Evolutionary conservation across 2,797 vertebrate genomes (phyloP).

Genomic region (Lophotriccus pileatus): DNA sequence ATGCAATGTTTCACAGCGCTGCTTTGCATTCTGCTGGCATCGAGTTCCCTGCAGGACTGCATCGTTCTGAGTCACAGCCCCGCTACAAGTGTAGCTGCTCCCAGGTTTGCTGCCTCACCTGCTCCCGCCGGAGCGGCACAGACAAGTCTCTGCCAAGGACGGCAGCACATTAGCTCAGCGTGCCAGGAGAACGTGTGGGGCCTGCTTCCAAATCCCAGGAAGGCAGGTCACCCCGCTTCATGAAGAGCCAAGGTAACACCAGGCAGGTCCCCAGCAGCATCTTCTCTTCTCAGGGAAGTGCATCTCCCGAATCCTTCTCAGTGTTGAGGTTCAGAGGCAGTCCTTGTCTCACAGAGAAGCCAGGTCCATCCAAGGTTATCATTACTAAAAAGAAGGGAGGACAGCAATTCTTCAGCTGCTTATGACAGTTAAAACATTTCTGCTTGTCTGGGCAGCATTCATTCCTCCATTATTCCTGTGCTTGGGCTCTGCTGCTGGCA

Average conservation of each 20-base stretch:
- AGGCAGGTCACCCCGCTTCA: not conserved
- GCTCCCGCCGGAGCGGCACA: accelerated
- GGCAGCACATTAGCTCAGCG: not conserved
- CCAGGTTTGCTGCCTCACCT: not conserved
- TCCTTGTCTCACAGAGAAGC: not conserved
- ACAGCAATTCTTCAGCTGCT: not conserved
- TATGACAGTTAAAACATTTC: not conserved
- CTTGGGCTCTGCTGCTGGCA: not conserved
- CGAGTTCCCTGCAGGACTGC: not conserved
- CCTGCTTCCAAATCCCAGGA: not conserved
- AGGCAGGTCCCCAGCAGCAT: not conserved
- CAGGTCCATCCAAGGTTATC: not conserved
- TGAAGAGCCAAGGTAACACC: not conserved
- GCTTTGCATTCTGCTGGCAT: not conserved
- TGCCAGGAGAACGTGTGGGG: not conserved
- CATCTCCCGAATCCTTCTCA: not conserved
- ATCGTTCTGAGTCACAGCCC: not conserved
- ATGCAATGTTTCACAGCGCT: accelerated
- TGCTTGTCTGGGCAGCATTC: not conserved
- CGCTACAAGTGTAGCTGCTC: not conserved
- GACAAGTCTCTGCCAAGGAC: not conserved
- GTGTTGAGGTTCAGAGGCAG: accelerated
- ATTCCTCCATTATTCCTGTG: not conserved
- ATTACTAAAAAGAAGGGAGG: not conserved
- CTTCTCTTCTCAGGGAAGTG: not conserved